Evolutionary conservation across 2,113 vertebrate species (phyloP).

Genomic region (Melanostigma gelatinosum): DNA sequence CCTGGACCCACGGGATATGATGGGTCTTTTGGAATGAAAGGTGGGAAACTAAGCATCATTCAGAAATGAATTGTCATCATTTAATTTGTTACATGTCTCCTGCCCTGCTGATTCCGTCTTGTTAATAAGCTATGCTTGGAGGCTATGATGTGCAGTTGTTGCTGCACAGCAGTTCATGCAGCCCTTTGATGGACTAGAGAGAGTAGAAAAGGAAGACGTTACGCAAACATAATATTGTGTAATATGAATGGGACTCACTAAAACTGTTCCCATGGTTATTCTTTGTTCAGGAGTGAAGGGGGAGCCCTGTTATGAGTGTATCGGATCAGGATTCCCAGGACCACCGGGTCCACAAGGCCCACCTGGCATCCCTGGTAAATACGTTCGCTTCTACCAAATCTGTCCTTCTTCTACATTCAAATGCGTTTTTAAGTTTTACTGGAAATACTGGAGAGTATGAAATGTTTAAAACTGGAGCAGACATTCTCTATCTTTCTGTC

Average conservation of each 20-base stretch:
- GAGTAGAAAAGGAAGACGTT: not conserved
- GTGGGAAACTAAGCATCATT: constrained; percentile 31
- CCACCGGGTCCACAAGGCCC: constrained; percentile 59
- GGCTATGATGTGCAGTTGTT: not conserved
- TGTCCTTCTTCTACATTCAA: not conserved
- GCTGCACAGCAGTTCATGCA: not conserved
- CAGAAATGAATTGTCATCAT: not conserved
- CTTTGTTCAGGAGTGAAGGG: constrained; percentile 68
- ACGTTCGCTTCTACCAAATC: not conserved
- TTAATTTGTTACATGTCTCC: not conserved
- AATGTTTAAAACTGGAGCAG: not conserved
- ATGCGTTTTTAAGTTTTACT: not conserved
- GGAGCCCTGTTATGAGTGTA: constrained; percentile 54
- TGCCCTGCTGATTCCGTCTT: not conserved
- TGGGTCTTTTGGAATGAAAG: constrained; percentile 69
- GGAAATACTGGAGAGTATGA: not conserved
- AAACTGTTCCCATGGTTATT: not conserved
- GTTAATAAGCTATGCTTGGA: not conserved
- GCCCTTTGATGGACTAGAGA: not conserved
- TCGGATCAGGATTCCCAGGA: constrained; percentile 51
- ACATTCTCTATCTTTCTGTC: not conserved
- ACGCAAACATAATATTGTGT: not conserved
- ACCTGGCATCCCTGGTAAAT: constrained; percentile 70
- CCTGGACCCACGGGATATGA: constrained; percentile 56
- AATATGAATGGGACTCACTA: not conserved